Base-by-base conservation (phyloP, 2,113 vertebrate genomes). In the Microcebus ravelobensis region DNA sequence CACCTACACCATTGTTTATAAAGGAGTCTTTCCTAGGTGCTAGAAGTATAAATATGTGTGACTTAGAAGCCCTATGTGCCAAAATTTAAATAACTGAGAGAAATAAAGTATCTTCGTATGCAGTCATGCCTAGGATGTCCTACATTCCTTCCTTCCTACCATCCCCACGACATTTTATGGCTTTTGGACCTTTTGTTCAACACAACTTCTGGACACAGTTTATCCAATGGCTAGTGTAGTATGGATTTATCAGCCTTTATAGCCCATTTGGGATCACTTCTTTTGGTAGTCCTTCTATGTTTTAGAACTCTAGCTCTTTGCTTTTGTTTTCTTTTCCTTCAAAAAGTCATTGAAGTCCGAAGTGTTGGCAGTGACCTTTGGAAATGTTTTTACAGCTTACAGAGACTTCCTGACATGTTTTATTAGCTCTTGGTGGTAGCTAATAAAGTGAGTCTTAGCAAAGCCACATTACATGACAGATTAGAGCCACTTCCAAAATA, bases 311-410 rank as follows among this genome's bases (percentile, higher is more conserved):
- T 29, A 55, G 59, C 52, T 81, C 89, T 94, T 91, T 76, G 93
- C 93, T 96, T 96, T 42, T 97, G 90, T 97, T 98, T 98, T 95
- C 91, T 97, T 98, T 98, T 95, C 80, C 97, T 97, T 95, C 93
- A 80, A 95, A 95, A 97, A 97, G 71, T 92, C 94, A 84, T 87
- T 94, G 92, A 96, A 97, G 91, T 96, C 82, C 67, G 0, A 97
- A 96, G 88, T 95, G 96, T 97, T 93, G 74, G 93, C 96, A 95
- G 87, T 97, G 97, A 97, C 96, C 96, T 97, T 94, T 98, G 94
- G 79, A 96, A 96, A 91, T 98, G 96, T 98, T 98, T 97, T 98
- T 73, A 97, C 96, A 98, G 97, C 95, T 97, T 96, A 86, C 93
- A 67, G 87, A 96, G 90, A 97, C 97, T 97, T 98, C 97, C 97